Conservation (phyloP, 1,140 invertebrate species). For the Zaprionus taronus region DNA sequence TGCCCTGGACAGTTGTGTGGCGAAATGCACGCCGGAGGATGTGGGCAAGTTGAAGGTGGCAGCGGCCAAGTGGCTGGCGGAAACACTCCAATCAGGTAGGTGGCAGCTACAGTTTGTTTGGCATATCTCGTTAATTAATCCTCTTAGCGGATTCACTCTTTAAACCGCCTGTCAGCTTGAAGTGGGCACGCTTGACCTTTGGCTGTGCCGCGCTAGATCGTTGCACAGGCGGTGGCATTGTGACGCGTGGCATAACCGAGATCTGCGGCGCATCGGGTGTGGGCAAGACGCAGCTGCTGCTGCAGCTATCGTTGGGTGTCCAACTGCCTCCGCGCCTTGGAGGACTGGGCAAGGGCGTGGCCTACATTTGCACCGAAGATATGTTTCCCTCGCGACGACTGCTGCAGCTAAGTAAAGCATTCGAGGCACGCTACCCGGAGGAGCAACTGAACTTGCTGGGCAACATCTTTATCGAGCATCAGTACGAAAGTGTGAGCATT, state of each 20-base stretch:
- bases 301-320: slow-evolving; percentile 88
- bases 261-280: slow-evolving; percentile 92
- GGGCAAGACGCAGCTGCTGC: slow-evolving; percentile 94
- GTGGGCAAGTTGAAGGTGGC: slow-evolving; percentile 73
- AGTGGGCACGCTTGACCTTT: slow-evolving; percentile 85
- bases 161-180: slow-evolving; percentile 53
- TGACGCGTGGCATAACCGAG: slow-evolving; percentile 91
- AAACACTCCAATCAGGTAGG: slow-evolving; percentile 52
- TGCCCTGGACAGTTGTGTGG: slow-evolving; percentile 47
- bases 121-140: background rate
- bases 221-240: slow-evolving; percentile 89
- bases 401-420: slow-evolving; percentile 84
- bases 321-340: slow-evolving; percentile 75
- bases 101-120: background rate
- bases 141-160: slow-evolving; percentile 58
- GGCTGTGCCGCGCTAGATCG: slow-evolving; percentile 88
- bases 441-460: slow-evolving; percentile 68
- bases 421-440: slow-evolving; percentile 60
- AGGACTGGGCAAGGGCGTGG: slow-evolving; percentile 86
- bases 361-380: slow-evolving; percentile 92
- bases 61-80: slow-evolving; percentile 72
- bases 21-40: slow-evolving; percentile 67
- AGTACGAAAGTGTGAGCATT: slow-evolving; percentile 85
- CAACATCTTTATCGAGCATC: slow-evolving; percentile 81
- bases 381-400: slow-evolving; percentile 90